Percentiles rank a stretch among this genome's conserved stretches.
phyloP scores from a whole-genome alignment of 2,113 vertebrate genomes.

The Tringa solitaria region DNA sequence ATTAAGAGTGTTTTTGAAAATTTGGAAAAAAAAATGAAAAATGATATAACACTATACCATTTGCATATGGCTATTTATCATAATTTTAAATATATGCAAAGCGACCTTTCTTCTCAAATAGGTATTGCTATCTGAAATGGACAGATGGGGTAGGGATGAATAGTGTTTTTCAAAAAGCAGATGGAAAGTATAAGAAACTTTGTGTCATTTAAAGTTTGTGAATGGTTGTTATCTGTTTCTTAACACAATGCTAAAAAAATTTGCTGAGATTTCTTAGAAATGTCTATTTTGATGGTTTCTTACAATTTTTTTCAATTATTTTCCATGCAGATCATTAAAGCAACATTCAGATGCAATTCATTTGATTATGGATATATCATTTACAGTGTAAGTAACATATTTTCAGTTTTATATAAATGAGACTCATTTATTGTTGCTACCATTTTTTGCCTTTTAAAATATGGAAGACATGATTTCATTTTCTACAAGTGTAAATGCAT shows the following conservation, averaged over 20 bases:
- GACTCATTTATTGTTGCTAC: background rate
- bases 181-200: background rate
- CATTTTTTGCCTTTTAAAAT: background rate
- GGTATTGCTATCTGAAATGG: background rate
- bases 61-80: background rate
- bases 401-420: background rate
- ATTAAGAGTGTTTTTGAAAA: background rate
- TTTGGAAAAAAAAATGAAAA: background rate
- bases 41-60: background rate
- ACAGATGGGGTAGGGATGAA: background rate
- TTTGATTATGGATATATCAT: background rate
- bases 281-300: background rate
- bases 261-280: background rate
- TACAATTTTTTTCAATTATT: background rate
- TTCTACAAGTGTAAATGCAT: background rate
- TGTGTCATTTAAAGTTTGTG: background rate
- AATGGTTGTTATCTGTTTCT: background rate
- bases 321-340: background rate
- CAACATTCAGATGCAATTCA: background rate
- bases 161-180: background rate
- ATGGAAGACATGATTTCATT: background rate
- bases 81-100: background rate
- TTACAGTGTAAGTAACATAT: background rate
- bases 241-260: background rate
- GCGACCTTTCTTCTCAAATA: background rate